These are phyloP conservation scores for Mamestra brassicae DNA, from an alignment of 2,888 invertebrate species.

Conservation along the genomic window DNA sequence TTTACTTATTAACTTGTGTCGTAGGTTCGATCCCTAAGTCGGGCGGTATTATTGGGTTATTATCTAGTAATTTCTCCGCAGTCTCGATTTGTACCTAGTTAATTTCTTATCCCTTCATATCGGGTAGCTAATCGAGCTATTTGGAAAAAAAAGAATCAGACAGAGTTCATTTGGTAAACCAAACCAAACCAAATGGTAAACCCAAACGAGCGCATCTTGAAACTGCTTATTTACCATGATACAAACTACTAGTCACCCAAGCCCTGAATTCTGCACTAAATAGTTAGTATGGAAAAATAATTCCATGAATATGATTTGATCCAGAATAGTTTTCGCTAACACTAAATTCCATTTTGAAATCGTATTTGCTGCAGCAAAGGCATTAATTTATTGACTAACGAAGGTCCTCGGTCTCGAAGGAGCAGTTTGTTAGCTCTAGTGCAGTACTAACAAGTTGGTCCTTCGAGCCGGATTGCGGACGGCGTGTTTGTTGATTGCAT, in stretches of 20 bases:
- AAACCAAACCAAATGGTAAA: no score
- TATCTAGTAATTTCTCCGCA: not conserved
- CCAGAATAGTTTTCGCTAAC: not conserved
- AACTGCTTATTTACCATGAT: no score
- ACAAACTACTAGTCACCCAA: not conserved
- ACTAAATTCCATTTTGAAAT: not conserved
- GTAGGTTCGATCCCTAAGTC: not conserved
- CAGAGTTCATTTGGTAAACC: no score
- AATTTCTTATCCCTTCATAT: no score
- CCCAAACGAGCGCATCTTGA: no score
- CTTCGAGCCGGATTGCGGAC: constrained; percentile 17
- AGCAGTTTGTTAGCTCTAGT: constrained; percentile 2
- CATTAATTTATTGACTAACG: constrained; percentile 7
- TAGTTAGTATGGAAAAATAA: not conserved
- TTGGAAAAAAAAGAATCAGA: no score
- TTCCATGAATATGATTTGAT: not conserved
- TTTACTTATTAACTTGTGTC: not conserved
- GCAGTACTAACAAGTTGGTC: constrained; percentile 23
- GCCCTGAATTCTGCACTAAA: not conserved
- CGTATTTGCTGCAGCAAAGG: not conserved
- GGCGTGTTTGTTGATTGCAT: constrained; percentile 53
- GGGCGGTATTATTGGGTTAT: not conserved
- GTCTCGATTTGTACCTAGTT: no score
- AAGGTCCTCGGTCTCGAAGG: not conserved
- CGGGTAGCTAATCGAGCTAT: no score